Percentiles rank a stretch among this genome's conserved stretches.
phyloP scores from a whole-genome alignment of 2,888 invertebrate genomes.

The Agriopis leucophaearia region DNA sequence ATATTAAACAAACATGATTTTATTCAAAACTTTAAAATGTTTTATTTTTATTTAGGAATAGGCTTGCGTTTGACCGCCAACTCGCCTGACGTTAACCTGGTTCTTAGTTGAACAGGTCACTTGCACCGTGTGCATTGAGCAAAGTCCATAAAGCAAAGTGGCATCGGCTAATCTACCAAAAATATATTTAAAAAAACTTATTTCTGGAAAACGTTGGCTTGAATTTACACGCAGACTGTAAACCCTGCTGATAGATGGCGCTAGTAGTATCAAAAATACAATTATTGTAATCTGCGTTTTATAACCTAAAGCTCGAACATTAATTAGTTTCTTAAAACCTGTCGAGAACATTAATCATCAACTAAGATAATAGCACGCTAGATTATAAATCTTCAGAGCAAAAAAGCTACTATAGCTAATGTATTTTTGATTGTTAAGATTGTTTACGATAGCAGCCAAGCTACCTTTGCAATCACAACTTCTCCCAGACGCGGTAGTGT shows the following conservation, averaged over 20 bases:
- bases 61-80: too few species aligned
- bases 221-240: not conserved
- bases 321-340: conserved; percentile 17
- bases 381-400: conserved; percentile 40
- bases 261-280: conserved; percentile 10
- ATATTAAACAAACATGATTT: too few species aligned
- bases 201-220: not conserved
- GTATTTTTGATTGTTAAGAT: conserved; percentile 47
- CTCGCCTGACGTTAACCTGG: too few species aligned
- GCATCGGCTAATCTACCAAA: too few species aligned
- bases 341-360: conserved; percentile 43
- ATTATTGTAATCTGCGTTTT: too few species aligned
- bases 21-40: too few species aligned
- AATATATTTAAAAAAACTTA: too few species aligned
- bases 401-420: conserved; percentile 44
- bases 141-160: too few species aligned
- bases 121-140: too few species aligned
- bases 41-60: too few species aligned
- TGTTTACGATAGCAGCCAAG: conserved; percentile 24
- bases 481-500: conserved; percentile 19
- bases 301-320: too few species aligned
- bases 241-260: conserved; percentile 28
- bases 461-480: conserved; percentile 27
- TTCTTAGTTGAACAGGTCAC: too few species aligned
- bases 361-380: conserved; percentile 38